Base-by-base conservation (phyloP, 2,113 vertebrate genomes). In the Tilapia sparmanii region DNA sequence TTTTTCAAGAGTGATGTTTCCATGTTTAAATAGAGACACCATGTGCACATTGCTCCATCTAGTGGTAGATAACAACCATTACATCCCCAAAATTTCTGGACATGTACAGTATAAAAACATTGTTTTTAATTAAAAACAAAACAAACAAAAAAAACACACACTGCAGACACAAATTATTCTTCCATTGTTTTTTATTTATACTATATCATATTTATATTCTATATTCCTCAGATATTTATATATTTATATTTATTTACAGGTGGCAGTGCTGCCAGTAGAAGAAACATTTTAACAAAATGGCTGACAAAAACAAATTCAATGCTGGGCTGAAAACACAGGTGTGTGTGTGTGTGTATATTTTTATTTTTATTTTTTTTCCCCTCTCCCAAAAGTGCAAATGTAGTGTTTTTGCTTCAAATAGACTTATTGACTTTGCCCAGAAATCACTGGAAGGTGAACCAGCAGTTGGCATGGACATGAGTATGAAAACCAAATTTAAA, bases 111-210 rank as follows among this genome's bases (percentile, higher is more conserved):
- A 40, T 40, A 22, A 68, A 40, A 40, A 12, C 1, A 0, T 13
- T 15, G 29, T 7, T 16, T 29, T 2, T 2, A 19, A 11, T 4
- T 9, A 5, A 16, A 12, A 9, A 22, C 76, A 22, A 47, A 86
- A 86, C 0, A 5, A 19, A 9, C 5, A 86, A 61, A 38, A 18
- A 16, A 42, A 12, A 2, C 45, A 85, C 80, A 84, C 52, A 82
- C 57, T 57, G n/a, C 61, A 2, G 1, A 82, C 47, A 81, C n/a
- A 66, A 5, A 38, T 26, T 55, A 63, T 24, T 92, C 33, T 89
- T 92, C 66, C 89, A 47, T 87, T 92, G 82, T 85, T 93, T 93
- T 96, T 94, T 94, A 95, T 95, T 96, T 79, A 94, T 90, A 93
- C 91, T 95, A 92, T 94, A 92, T 87, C 89, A 93, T 94, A 94